A percentile compares a stretch with the other conserved stretches of the same genome.
phyloP scores from a whole-genome alignment of 2,888 invertebrate genomes.

The Nemotelus nigrinus region DNA sequence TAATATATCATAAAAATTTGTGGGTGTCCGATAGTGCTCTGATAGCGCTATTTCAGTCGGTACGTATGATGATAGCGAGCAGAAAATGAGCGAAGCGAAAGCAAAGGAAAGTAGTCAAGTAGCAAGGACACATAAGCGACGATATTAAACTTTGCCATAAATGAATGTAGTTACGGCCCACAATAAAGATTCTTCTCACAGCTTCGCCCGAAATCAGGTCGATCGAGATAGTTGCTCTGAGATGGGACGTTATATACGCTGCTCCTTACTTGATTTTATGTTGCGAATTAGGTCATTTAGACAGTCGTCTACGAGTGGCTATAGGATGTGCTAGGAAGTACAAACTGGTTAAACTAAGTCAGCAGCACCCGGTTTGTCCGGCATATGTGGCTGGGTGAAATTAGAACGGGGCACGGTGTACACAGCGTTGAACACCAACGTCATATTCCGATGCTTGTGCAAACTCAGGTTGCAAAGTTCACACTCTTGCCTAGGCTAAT shows the following conservation, averaged over 20 bases:
- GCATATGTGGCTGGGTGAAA: not conserved
- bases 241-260: too few species aligned
- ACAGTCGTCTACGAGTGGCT: slow-evolving; percentile 24
- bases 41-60: not conserved
- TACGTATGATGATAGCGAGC: not conserved
- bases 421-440: not conserved
- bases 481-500: slow-evolving; percentile 10
- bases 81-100: not conserved
- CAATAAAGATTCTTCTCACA: slow-evolving; percentile 14
- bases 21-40: slow-evolving; percentile 14
- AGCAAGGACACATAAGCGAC: slow-evolving; percentile 8
- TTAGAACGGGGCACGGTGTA: not conserved
- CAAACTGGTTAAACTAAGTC: not conserved
- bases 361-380: not conserved
- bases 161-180: slow-evolving; percentile 18
- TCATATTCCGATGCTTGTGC: not conserved
- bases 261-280: slow-evolving; percentile 20
- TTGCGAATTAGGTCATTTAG: slow-evolving; percentile 39
- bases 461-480: not conserved
- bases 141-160: slow-evolving; percentile 25
- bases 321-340: not conserved
- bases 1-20: slow-evolving; percentile 36
- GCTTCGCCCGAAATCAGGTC: not conserved
- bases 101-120: not conserved
- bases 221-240: not conserved